Base-by-base conservation (phyloP, 2,797 vertebrate genomes). In the Pseudomugil tenellus region DNA sequence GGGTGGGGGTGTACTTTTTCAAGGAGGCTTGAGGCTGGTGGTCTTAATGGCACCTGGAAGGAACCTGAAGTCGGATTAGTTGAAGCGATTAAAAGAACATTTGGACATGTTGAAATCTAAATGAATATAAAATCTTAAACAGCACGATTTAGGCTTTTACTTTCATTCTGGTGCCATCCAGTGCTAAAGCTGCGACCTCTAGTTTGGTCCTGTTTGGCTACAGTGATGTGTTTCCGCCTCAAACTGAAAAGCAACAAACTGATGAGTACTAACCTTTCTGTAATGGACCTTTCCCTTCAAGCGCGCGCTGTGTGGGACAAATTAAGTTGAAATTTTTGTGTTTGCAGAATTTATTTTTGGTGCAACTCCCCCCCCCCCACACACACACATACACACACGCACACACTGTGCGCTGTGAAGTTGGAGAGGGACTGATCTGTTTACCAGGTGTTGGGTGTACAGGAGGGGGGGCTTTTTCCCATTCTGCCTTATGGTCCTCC, bases 281-380 rank as follows among this genome's bases (percentile, higher is more conserved):
- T 67, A 41, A 66, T 31, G 6, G 28, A 64, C 39, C 32, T 21
- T 25, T 59, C 56, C 60, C 52, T 25, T 48, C 23, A 10, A 37
- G 48, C 13, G 76, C 58, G 1, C 29, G 72, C 34, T 28, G 75
- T 35, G 56, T 55, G 75, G 72, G 70, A 72, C 19, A 46, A 74
- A 82, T 60, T 60, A 71, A 84, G 80, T 74, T 31, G 29, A 65
- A 76, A 71, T 79, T 84, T 86, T 80, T 70, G 79, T 85, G 83
- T 83, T 78, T 79, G 82, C 74, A 63, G 75, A 51, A 80, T 87
- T 84, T 90, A 88, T 92, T 91, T 91, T 88, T 90, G 90, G 89
- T 56, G 77, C 4, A 37, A 51, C 66, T 72, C 61, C 72, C n/a
- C n/a, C n/a, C n/a, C n/a, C n/a, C n/a, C n/a, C n/a, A n/a, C n/a